phyloP scores from a whole-genome alignment of 2,888 invertebrate genomes.

The Deroplatys truncata region DNA sequence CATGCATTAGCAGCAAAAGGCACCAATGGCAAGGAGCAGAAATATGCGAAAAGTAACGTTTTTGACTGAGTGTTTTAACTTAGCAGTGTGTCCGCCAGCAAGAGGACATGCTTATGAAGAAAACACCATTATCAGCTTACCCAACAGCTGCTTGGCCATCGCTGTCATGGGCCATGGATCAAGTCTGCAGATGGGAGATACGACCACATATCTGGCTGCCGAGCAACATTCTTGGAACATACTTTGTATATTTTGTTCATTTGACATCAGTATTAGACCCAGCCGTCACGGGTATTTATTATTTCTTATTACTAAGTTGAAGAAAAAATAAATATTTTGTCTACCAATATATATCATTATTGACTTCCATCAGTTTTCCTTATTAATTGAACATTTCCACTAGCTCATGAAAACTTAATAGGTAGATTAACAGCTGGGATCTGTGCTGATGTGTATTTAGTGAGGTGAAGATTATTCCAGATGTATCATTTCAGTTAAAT shows the following conservation, averaged over 20 bases:
- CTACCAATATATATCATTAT: not conserved
- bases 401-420: not conserved
- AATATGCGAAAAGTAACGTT: not conserved
- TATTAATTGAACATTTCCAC: not conserved
- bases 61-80: not conserved
- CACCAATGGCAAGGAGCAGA: not conserved
- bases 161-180: not conserved
- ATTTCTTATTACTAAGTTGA: not conserved
- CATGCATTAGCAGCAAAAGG: not conserved
- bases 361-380: not conserved
- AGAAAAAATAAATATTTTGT: not conserved
- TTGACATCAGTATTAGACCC: not conserved
- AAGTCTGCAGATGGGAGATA: not conserved
- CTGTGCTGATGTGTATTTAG: not conserved
- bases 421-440: not conserved
- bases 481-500: not conserved
- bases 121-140: not conserved
- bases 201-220: not conserved
- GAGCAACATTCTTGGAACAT: not conserved
- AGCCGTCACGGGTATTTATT: not conserved
- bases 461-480: not conserved
- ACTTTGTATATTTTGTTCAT: not conserved
- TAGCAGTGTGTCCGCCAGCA: not conserved
- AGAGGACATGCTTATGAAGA: not conserved
- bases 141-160: too few species aligned